Evolutionary conservation across 2,113 vertebrate species (phyloP), one percentile per base, ranked within the genome.

Genomic region (Atherinomorus stipes): DNA sequence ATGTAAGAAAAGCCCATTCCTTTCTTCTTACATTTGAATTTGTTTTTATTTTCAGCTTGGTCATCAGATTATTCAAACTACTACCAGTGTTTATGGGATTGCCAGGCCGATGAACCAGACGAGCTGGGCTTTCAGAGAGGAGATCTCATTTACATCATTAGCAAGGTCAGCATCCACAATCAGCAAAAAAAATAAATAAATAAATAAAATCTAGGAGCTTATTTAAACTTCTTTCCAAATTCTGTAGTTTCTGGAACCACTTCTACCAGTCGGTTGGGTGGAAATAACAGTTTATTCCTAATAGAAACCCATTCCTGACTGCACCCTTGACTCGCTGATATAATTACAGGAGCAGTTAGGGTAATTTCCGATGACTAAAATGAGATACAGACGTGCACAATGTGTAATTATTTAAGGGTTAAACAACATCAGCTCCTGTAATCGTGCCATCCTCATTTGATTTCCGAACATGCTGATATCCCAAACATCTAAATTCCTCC

Each of bases 41-140:
- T 49, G 25, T 87, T 38, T 90, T 69, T 85, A 65, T 74, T 85
- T 53, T 83, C 84, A 93, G 93, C 37, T 5, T 67, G 7, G 40
- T 61, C 84, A 68, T 63, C 64, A 57, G 94, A 96, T 85, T 97
- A 93, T 0, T 71, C 93, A 22, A 94, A 85, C 81, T 99, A 94
- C 81, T 99, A 97, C 91, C 98, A 96, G 74, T 92, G 96, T 2
- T 15, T 97, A 7, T 99, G 98, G 98, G 95, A 99, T 71, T 99
- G 97, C 91, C 85, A n/a, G 11, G 85, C 92, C 0, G 94, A 96
- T 22, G 84, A 95, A 23, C 90, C 93, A 0, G 96, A 98, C 3
- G 98, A 99, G 87, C 94, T 99, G 83, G 86, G 91, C 76, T 99
- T 99, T 91, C 92, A 69, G 1, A 93, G 97, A 0, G 98, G 98